Evolutionary conservation across 1,140 invertebrate species (phyloP).

Genomic region (Harlomillsia oculata): DNA sequence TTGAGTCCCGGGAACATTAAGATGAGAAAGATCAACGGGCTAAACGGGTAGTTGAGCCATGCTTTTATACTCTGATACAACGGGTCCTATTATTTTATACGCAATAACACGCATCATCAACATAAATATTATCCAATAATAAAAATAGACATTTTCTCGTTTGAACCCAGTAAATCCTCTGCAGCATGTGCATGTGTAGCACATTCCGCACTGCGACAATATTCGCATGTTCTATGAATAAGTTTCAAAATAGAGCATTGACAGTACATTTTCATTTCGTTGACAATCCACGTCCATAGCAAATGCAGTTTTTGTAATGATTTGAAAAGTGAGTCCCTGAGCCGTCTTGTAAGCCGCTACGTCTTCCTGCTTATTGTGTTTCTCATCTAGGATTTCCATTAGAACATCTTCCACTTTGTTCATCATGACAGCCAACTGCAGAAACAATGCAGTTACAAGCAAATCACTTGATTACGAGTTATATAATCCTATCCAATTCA

Average conservation of each 20-base stretch:
- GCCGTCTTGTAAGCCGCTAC: slow-evolving; percentile 29
- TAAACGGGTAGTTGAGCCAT: slow-evolving; percentile 32
- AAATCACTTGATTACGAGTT: neutral
- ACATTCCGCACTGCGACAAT: too few relatives aligned
- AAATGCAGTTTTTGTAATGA: slow-evolving; percentile 34
- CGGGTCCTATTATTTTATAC: slow-evolving; percentile 29
- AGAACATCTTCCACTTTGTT: slow-evolving; percentile 31
- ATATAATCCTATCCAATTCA: neutral
- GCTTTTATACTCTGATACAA: slow-evolving; percentile 28
- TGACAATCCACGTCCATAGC: slow-evolving; percentile 34
- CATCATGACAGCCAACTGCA: slow-evolving; percentile 31
- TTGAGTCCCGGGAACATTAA: slow-evolving; percentile 32
- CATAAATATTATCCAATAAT: too few relatives aligned
- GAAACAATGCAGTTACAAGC: neutral
- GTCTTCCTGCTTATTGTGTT: slow-evolving; percentile 20
- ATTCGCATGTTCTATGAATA: neutral
- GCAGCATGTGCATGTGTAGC: too few relatives aligned
- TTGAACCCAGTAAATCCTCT: too few relatives aligned
- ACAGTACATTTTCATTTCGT: slow-evolving; percentile 29
- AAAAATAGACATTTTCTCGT: too few relatives aligned
- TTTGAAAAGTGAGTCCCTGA: slow-evolving; percentile 31
- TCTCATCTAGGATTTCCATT: slow-evolving; percentile 34
- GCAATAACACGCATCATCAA: neutral
- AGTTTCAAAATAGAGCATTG: neutral
- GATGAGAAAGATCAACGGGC: slow-evolving; percentile 28